Percentiles rank a stretch among this genome's conserved stretches.
These are phyloP conservation scores for Sinonovacula constricta DNA, from an alignment of 1,140 invertebrate species.

Conservation along the genomic window DNA sequence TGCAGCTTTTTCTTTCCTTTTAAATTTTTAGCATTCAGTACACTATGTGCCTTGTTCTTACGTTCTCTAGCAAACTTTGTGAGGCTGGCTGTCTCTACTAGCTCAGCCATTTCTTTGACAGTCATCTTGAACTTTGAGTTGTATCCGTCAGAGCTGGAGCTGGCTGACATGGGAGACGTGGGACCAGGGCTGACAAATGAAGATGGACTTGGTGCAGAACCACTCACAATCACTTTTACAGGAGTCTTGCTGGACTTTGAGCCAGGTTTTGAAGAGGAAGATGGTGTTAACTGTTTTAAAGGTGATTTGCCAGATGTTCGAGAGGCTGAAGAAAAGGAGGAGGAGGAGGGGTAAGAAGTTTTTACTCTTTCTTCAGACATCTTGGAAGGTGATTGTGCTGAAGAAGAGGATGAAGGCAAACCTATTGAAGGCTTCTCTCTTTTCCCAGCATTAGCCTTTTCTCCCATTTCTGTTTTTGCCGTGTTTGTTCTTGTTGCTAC, in stretches of 20 bases:
- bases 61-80: conserved; percentile 45
- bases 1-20: neutral
- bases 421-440: too few species aligned
- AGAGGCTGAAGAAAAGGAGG: too few species aligned
- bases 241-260: neutral
- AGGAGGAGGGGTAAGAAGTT: neutral
- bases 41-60: conserved; percentile 16
- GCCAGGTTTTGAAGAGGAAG: neutral
- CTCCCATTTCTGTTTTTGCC: too few species aligned
- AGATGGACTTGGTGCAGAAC: neutral
- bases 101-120: conserved; percentile 47
- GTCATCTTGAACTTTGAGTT: conserved; percentile 42
- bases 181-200: neutral
- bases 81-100: conserved; percentile 31
- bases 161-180: conserved; percentile 13
- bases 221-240: conserved; percentile 2
- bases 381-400: neutral
- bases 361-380: neutral
- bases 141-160: conserved; percentile 28
- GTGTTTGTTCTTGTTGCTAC: too few species aligned
- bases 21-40: conserved; percentile 20
- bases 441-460: too few species aligned
- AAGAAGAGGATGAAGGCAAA: too few species aligned
- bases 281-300: too few species aligned
- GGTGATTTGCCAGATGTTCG: too few species aligned